These are phyloP conservation scores for Scomber japonicus DNA, from an alignment of 2,113 vertebrate species.

Conservation along the genomic window DNA sequence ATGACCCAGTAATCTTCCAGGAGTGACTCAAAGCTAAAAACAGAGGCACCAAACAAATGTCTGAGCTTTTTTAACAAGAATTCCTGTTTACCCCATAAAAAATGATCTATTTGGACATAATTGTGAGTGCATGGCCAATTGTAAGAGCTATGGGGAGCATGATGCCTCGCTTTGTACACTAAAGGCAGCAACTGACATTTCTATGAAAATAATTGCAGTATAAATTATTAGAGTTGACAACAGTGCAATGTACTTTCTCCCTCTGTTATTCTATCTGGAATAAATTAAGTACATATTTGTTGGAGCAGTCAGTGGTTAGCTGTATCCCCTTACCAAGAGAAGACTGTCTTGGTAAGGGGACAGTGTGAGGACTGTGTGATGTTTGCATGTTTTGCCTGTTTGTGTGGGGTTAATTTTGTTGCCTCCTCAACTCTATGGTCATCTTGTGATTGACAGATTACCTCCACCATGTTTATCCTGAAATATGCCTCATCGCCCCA, in stretches of 20 bases:
- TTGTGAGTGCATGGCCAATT: constrained; percentile 24
- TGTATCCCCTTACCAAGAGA: neutral
- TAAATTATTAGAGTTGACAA: constrained; percentile 32
- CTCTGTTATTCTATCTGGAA: constrained; percentile 13
- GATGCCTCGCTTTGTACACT: constrained; percentile 3
- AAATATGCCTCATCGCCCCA: neutral
- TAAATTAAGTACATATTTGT: constrained; percentile 7
- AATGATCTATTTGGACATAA: constrained; percentile 27
- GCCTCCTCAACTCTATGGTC: neutral
- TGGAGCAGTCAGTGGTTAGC: neutral
- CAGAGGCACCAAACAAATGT: constrained; percentile 49
- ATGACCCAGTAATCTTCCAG: constrained; percentile 70
- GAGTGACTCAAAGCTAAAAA: constrained; percentile 55
- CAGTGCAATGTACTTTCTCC: constrained; percentile 1
- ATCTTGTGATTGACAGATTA: constrained; percentile 1
- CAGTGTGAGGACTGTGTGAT: neutral
- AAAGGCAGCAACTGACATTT: constrained; percentile 22
- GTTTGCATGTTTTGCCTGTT: constrained; percentile 1
- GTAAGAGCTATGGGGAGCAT: neutral
- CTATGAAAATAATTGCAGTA: constrained; percentile 18
- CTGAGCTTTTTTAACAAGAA: constrained; percentile 50
- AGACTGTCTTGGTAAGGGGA: neutral
- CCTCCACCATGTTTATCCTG: neutral
- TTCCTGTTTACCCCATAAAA: constrained; percentile 62
- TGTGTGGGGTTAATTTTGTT: constrained; percentile 1